phyloP scores from a whole-genome alignment of 1,140 invertebrate species.

The Rhopalosiphum padi region DNA sequence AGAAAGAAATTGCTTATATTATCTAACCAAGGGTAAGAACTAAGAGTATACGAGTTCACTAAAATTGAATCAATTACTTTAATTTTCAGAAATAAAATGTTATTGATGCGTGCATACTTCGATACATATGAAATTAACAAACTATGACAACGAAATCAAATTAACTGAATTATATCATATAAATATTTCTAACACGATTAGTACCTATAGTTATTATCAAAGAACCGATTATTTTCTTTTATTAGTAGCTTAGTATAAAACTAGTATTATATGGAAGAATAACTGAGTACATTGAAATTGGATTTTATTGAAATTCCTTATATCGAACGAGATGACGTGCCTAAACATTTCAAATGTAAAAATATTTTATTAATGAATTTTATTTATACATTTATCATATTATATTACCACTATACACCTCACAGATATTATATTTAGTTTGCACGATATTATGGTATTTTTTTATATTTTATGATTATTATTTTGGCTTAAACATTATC shows the following conservation, averaged over 20 bases:
- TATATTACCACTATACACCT: background rate
- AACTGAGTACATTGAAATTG: too few species aligned
- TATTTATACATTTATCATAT: background rate
- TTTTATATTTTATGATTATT: background rate
- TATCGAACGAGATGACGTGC: background rate
- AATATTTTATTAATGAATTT: background rate
- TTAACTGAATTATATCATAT: background rate
- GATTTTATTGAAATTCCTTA: background rate
- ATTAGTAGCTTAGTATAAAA: too few species aligned
- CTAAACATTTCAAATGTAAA: background rate
- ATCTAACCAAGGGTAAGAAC: background rate
- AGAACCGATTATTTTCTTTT: background rate
- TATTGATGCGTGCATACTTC: background rate
- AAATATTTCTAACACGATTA: background rate
- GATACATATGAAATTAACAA: background rate
- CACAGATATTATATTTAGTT: background rate
- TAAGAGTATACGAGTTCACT: background rate
- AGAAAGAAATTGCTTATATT: constrained; percentile 1
- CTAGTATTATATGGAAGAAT: too few species aligned
- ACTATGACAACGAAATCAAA: background rate
- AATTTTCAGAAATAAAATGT: background rate
- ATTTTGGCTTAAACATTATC: background rate
- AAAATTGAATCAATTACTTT: constrained; percentile 13
- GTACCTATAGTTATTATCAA: background rate
- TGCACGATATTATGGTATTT: background rate